phyloP scores from a whole-genome alignment of 2,888 invertebrate genomes.

The Blastobasis lacticolella region DNA sequence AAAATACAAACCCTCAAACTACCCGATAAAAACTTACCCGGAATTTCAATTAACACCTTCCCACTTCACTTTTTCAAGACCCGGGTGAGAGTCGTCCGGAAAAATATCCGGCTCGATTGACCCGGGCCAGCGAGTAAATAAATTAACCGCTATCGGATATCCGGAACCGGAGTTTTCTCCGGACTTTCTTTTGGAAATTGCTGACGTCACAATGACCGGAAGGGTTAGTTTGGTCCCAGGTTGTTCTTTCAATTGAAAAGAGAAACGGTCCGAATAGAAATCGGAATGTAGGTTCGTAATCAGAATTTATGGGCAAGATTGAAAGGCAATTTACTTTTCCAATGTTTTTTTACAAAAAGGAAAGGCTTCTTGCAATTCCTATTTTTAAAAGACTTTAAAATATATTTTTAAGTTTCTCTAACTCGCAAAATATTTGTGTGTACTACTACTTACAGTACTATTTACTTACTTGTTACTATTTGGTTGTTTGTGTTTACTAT shows the following conservation, averaged over 20 bases:
- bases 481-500: too few species aligned
- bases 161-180: conserved; percentile 24
- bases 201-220: background rate
- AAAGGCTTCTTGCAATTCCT: too few species aligned
- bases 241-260: background rate
- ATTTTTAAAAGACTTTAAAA: too few species aligned
- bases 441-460: too few species aligned
- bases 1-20: too few species aligned
- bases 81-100: conserved; percentile 18
- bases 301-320: too few species aligned
- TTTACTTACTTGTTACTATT: too few species aligned
- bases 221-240: background rate
- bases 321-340: too few species aligned
- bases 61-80: conserved; percentile 1
- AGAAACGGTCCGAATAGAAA: background rate
- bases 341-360: too few species aligned
- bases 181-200: conserved; percentile 10
- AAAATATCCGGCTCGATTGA: conserved; percentile 53
- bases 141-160: conserved; percentile 61
- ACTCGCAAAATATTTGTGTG: background rate
- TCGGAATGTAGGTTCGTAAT: background rate
- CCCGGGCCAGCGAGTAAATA: conserved; percentile 52
- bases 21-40: too few species aligned
- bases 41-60: background rate
- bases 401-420: too few species aligned